Evolutionary conservation across 30 jellyfish, hydroid and myxozoan species (phyloP).

Genomic region (Cassiopea andromeda): DNA sequence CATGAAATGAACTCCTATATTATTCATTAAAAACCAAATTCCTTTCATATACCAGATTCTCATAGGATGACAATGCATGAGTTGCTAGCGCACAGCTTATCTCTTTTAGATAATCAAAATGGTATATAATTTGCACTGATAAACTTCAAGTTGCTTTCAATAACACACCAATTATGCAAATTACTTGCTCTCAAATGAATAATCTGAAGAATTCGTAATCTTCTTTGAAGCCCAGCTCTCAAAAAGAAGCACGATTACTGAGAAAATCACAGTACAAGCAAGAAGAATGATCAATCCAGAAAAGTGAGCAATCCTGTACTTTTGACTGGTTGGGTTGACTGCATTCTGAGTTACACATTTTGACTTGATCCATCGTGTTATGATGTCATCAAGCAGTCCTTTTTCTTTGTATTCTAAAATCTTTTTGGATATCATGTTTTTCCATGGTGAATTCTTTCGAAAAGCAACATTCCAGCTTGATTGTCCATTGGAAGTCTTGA

Average conservation of each 20-base stretch:
- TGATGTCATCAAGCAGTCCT: not conserved
- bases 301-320: not conserved
- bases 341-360: slow-evolving; percentile 10
- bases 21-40: too few relatives aligned
- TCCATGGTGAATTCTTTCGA: slow-evolving; percentile 39
- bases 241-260: slow-evolving; percentile 13
- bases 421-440: slow-evolving; percentile 20
- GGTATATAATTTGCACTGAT: too few relatives aligned
- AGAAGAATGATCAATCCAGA: slow-evolving; percentile 16
- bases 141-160: too few relatives aligned
- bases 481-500: slow-evolving; percentile 4
- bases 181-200: not conserved
- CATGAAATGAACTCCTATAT: too few relatives aligned
- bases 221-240: not conserved
- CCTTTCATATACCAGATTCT: too few relatives aligned
- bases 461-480: slow-evolving; percentile 37
- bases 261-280: not conserved
- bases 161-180: too few relatives aligned
- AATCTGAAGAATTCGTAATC: not conserved
- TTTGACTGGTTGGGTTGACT: not conserved
- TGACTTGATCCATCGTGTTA: slow-evolving; percentile 23
- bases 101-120: too few relatives aligned
- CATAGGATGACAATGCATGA: too few relatives aligned
- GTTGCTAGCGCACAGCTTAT: too few relatives aligned
- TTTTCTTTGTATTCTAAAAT: slow-evolving; percentile 31